phyloP scores from a whole-genome alignment of 2,113 vertebrate genomes.

The Dasyprocta punctata region DNA sequence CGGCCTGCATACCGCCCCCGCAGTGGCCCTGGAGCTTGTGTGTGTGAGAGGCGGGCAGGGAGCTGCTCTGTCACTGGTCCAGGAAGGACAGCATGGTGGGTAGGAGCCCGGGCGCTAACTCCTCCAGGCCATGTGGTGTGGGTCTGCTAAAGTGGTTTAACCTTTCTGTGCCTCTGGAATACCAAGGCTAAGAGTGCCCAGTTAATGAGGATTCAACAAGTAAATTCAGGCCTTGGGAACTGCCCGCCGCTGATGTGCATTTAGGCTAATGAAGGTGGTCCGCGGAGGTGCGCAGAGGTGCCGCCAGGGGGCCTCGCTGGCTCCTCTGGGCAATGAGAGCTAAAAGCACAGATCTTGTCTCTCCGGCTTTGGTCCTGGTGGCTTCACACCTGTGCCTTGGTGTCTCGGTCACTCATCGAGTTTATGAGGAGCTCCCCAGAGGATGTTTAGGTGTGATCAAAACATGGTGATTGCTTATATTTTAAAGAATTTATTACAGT shows the following conservation, averaged over 20 bases:
- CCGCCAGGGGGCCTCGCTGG: not conserved
- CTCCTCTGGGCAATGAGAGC: not conserved
- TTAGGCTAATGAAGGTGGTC: not conserved
- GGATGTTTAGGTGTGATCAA: not conserved
- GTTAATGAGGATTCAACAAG: not conserved
- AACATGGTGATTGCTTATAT: not conserved
- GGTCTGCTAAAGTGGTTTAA: not conserved
- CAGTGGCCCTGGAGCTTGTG: accelerated
- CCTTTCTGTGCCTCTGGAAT: not conserved
- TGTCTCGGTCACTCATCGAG: not conserved
- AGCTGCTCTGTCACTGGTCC: not conserved
- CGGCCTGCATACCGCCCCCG: not conserved
- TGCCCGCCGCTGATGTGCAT: not conserved
- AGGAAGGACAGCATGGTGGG: not conserved
- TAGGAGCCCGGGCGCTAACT: not conserved
- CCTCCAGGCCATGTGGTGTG: not conserved
- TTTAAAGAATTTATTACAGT: not conserved
- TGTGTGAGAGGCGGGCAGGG: not conserved
- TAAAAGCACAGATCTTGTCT: too few species aligned
- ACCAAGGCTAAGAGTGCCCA: not conserved
- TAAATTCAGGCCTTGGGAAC: not conserved
- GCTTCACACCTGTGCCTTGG: not conserved
- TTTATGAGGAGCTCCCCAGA: not conserved
- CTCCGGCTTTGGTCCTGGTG: accelerated
- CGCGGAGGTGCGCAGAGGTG: not conserved